Percentiles rank a stretch among this genome's conserved stretches.
These are phyloP conservation scores for Coenonympha arcania DNA, from an alignment of 2,888 invertebrate species.

Conservation along the genomic window DNA sequence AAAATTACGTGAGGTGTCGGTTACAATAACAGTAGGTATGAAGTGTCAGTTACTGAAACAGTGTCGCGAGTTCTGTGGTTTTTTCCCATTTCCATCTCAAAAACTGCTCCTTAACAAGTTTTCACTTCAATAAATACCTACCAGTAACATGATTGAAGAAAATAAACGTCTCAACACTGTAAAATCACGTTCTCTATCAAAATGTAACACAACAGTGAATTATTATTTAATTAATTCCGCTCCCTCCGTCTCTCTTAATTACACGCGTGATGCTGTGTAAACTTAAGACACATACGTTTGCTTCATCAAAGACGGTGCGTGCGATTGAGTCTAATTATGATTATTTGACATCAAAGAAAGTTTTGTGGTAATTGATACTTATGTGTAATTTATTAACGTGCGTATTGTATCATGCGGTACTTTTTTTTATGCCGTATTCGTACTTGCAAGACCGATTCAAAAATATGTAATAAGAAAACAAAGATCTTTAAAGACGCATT, in stretches of 20 bases:
- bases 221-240: constrained; percentile 24
- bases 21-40: no score
- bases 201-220: not conserved
- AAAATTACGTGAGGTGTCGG: constrained; percentile 29
- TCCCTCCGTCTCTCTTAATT: constrained; percentile 27
- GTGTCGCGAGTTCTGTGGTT: no score
- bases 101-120: no score
- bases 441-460: no score
- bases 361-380: not conserved
- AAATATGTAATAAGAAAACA: no score
- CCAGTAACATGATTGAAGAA: no score
- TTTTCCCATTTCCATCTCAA: no score
- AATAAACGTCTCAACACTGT: not conserved
- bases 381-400: not conserved
- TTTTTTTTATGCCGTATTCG: no score
- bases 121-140: no score
- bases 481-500: no score
- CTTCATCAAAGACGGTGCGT: constrained; percentile 36
- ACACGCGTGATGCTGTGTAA: constrained; percentile 25
- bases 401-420: not conserved
- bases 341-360: constrained; percentile 22
- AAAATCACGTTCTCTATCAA: not conserved
- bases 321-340: constrained; percentile 23
- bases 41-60: no score
- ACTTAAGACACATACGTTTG: constrained; percentile 30